phyloP scores from a whole-genome alignment of 2,113 vertebrate genomes.

The Ranitomeya variabilis region DNA sequence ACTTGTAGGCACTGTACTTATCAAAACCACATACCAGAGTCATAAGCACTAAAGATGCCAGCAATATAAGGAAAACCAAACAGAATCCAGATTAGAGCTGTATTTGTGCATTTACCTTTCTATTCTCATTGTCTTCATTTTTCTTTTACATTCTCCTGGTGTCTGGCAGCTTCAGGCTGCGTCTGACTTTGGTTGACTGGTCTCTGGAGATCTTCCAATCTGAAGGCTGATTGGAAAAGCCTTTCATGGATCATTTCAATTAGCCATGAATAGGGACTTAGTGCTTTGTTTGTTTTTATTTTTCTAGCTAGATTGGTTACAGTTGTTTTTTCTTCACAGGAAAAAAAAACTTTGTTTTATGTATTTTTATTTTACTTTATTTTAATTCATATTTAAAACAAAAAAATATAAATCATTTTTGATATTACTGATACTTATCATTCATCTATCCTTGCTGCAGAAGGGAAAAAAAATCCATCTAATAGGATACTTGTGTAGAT shows the following conservation, averaged over 20 bases:
- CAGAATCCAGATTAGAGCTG: not conserved
- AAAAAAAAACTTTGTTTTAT: not conserved
- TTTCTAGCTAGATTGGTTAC: not conserved
- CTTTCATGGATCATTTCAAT: constrained; percentile 1
- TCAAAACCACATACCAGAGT: not conserved
- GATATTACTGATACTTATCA: not conserved
- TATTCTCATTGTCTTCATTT: not conserved
- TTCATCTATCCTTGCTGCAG: not conserved
- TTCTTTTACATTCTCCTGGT: constrained; percentile 1
- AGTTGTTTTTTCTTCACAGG: not conserved
- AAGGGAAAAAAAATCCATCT: not conserved
- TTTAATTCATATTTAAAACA: not conserved
- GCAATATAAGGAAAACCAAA: not conserved
- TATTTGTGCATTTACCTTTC: constrained; percentile 7
- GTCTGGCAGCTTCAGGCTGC: constrained; percentile 38
- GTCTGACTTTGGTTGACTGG: constrained; percentile 31
- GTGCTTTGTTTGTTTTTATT: not conserved
- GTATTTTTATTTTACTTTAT: not conserved
- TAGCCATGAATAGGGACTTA: not conserved
- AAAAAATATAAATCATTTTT: not conserved
- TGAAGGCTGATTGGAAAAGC: not conserved
- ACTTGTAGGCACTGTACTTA: too few species aligned
- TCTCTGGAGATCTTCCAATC: constrained; percentile 11
- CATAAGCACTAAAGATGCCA: not conserved
- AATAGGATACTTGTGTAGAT: not conserved